These are phyloP conservation scores for Herpetotheres cachinnans DNA, from an alignment of 2,113 vertebrate species.

Conservation along the genomic window DNA sequence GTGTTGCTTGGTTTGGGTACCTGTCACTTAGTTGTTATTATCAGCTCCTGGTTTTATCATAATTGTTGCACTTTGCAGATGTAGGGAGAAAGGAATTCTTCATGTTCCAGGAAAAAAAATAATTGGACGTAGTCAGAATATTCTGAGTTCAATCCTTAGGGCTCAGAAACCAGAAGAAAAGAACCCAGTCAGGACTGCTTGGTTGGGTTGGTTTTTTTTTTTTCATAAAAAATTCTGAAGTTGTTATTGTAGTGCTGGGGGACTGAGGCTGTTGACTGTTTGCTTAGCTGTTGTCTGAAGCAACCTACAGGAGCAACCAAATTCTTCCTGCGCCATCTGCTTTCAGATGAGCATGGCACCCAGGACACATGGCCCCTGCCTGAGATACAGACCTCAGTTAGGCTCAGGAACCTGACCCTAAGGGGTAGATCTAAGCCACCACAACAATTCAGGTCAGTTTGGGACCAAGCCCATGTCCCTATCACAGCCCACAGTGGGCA, in stretches of 20 bases:
- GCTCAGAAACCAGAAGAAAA: neutral
- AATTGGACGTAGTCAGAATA: neutral
- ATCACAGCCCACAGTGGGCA: too few relatives aligned
- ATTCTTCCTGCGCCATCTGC: neutral
- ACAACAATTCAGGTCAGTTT: neutral
- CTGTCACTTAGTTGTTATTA: neutral
- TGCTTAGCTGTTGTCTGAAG: neutral
- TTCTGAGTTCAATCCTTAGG: neutral
- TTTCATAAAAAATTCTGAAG: neutral
- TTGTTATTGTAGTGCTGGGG: neutral
- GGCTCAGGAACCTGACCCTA: neutral
- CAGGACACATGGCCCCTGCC: neutral
- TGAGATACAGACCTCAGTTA: neutral
- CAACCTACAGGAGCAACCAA: neutral
- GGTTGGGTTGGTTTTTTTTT: neutral
- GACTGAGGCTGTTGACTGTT: neutral
- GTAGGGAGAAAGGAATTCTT: neutral
- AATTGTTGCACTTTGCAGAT: neutral
- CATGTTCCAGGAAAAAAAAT: neutral
- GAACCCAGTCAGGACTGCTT: accelerated
- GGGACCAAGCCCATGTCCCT: neutral
- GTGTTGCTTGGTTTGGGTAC: neutral
- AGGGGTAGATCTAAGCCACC: too few relatives aligned
- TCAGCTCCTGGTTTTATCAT: neutral
- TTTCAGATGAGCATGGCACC: neutral